Percentiles rank a stretch among this genome's conserved stretches.
These are phyloP conservation scores for Otocyon megalotis DNA, from an alignment of 2,113 vertebrate species.

Conservation along the genomic window DNA sequence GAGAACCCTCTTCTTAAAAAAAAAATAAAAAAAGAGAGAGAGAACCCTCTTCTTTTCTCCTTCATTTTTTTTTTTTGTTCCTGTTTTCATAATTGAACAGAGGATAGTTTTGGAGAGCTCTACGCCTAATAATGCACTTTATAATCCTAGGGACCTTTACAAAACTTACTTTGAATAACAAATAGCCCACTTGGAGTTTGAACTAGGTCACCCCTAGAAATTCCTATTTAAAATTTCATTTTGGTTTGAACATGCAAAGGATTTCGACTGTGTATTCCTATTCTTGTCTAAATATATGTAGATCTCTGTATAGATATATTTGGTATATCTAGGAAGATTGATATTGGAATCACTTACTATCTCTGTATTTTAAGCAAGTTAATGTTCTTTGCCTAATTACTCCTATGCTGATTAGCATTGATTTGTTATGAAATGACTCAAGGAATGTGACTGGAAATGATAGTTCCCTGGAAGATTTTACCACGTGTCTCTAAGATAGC, in stretches of 20 bases:
- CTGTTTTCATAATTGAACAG: background rate
- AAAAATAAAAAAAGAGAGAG: too few species aligned
- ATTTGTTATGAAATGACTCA: conserved; percentile 4
- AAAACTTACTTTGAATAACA: background rate
- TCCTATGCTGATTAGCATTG: conserved; percentile 6
- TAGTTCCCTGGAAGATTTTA: conserved; percentile 35
- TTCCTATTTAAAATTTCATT: conserved; percentile 45
- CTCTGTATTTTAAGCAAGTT: background rate
- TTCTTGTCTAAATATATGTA: background rate
- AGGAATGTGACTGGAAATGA: background rate
- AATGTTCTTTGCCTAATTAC: background rate
- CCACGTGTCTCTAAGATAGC: background rate
- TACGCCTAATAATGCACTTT: background rate
- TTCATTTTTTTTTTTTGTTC: background rate
- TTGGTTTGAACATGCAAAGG: background rate
- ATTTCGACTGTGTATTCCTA: background rate
- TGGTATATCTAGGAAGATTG: background rate
- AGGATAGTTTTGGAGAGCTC: background rate
- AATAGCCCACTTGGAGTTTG: background rate
- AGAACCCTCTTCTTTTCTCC: background rate
- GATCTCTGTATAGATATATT: background rate
- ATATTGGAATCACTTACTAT: background rate
- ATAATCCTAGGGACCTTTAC: background rate
- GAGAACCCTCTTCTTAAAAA: background rate
- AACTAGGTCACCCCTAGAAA: background rate